Base-by-base conservation (phyloP, 2,113 vertebrate genomes). In the Microtus oregoni region DNA sequence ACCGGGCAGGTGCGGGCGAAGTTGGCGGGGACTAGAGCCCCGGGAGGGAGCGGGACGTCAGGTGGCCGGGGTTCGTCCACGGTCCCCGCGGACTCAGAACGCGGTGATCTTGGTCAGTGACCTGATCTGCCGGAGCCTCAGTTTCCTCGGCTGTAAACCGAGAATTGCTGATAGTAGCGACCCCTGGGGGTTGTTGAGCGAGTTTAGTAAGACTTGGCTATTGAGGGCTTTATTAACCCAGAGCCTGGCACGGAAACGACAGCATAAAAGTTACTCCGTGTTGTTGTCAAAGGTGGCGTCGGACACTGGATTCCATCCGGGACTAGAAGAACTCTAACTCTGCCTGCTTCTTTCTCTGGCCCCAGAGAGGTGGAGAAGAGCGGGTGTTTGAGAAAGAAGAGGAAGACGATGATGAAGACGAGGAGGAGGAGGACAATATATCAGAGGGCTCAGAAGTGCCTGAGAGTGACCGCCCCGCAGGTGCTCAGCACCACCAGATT, bases 381-480 rank as follows among this genome's bases (percentile, higher is more conserved):
- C 98, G 98, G 88, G 98, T 98, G 89, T 98, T 97, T 97, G 98
- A 96, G 96, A 98, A 98, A 89, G 98, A 98, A 26, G 97, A 97
- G 61, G 99, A 99, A 61, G 98, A 98, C 0, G 98, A 98, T 0
- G 83, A 86, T 35, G 98, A 98, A 0, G 97, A 98, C 0, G 98
- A 98, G 0, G 98, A 98, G 0, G 98, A 98, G 3, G 98, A 98
- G 15, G 98, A 98, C 1, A 97, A 97, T 30, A 96, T 97, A 52
- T 98, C 98, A 1, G 98, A 98, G 82, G 96, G 97, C 58, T 98
- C 98, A 0, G 98, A 98, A 78, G 95, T 96, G 87, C 96, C 89
- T 0, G 98, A 97, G 35, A 89, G 95, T n/a, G 97, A 98, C 75
- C 94, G 96, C n/a, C 95, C 97, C 12, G 92, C 97, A 1, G 92